A percentile compares a stretch with the other conserved stretches of the same genome.
These are phyloP conservation scores for Parnassius orleans DNA, from an alignment of 2,888 invertebrate species.

Conservation along the genomic window DNA sequence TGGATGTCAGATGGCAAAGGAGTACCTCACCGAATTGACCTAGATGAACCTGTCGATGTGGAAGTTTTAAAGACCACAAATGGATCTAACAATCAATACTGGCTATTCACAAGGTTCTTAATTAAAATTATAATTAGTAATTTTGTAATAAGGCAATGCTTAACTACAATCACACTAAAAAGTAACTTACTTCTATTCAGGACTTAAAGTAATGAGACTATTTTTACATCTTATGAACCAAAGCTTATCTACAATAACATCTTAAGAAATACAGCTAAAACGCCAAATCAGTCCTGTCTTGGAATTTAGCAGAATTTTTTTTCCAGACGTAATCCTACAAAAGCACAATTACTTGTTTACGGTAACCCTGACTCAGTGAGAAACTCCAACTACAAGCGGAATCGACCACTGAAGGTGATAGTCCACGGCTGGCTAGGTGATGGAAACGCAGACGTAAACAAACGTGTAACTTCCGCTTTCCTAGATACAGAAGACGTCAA, in stretches of 20 bases:
- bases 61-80: conserved; percentile 29
- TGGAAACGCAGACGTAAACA: conserved; percentile 48
- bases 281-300: too few species aligned
- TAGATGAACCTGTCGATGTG: conserved; percentile 33
- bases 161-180: too few species aligned
- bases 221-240: too few species aligned
- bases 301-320: not conserved
- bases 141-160: too few species aligned
- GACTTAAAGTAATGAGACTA: too few species aligned
- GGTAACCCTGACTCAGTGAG: conserved; percentile 50
- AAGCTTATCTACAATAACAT: too few species aligned
- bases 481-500: conserved; percentile 54
- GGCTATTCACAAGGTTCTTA: conserved; percentile 40
- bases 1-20: conserved; percentile 44
- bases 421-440: conserved; percentile 64
- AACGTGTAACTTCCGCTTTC: conserved; percentile 47
- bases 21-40: conserved; percentile 39
- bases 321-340: conserved; percentile 49
- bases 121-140: too few species aligned
- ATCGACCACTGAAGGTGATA: conserved; percentile 48
- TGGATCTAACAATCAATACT: conserved; percentile 40
- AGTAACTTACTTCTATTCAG: too few species aligned
- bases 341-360: conserved; percentile 47
- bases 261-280: too few species aligned
- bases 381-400: conserved; percentile 48